Percentiles rank a stretch among this genome's conserved stretches.
Evolutionary conservation across 2,888 invertebrate genomes (phyloP).

Genomic region (Listrodromus nycthemerus): DNA sequence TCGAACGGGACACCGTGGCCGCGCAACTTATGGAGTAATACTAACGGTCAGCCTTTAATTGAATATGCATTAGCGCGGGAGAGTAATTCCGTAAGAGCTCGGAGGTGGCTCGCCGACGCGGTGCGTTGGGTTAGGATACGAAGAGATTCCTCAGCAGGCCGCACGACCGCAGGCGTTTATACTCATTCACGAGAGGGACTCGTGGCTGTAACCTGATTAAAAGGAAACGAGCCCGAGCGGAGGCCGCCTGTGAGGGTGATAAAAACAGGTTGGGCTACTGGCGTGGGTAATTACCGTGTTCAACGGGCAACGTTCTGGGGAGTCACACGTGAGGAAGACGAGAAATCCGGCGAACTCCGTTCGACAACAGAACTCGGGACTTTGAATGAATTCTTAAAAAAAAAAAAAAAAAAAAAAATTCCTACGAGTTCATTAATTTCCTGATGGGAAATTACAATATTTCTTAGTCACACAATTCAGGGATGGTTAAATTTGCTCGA

Average conservation of each 20-base stretch:
- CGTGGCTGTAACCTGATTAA: slow-evolving; percentile 73
- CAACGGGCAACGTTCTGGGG: slow-evolving; percentile 63
- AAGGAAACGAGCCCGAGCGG: slow-evolving; percentile 61
- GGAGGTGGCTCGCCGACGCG: slow-evolving; percentile 16
- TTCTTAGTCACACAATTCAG: slow-evolving; percentile 24
- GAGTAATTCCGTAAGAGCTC: slow-evolving; percentile 64
- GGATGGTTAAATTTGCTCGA: slow-evolving; percentile 53
- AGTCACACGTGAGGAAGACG: slow-evolving; percentile 55
- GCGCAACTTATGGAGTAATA: slow-evolving; percentile 64
- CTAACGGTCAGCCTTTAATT: slow-evolving; percentile 67
- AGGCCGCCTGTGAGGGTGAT: slow-evolving; percentile 63
- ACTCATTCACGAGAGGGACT: slow-evolving; percentile 63
- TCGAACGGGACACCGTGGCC: slow-evolving; percentile 34
- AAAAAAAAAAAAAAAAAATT: slow-evolving; percentile 26
- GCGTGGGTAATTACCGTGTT: slow-evolving; percentile 72
- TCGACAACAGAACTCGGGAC: slow-evolving; percentile 4
- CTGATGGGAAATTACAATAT: slow-evolving; percentile 27
- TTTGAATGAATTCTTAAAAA: background rate
- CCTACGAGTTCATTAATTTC: slow-evolving; percentile 29
- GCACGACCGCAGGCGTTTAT: slow-evolving; percentile 34
- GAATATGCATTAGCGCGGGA: slow-evolving; percentile 69
- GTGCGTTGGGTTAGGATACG: slow-evolving; percentile 19
- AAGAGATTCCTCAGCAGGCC: slow-evolving; percentile 47
- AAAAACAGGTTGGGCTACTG: slow-evolving; percentile 74
- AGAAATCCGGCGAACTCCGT: slow-evolving; percentile 28